These are phyloP conservation scores for Bombus superbus DNA, from an alignment of 1,140 invertebrate genomes.

Conservation along the genomic window DNA sequence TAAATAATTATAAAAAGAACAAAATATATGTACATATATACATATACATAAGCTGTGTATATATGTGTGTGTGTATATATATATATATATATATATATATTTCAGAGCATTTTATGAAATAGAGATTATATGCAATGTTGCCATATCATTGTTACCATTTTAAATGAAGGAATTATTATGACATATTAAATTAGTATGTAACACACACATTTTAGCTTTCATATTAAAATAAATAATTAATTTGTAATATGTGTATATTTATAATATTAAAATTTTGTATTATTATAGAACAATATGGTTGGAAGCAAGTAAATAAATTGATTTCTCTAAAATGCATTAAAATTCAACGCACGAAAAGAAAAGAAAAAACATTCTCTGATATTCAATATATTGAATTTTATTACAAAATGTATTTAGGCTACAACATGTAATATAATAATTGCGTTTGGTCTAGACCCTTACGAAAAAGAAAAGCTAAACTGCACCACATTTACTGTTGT, in stretches of 20 bases:
- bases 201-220: background rate
- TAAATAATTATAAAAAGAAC: background rate
- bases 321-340: background rate
- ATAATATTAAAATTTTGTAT: slow-evolving; percentile 23
- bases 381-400: slow-evolving; percentile 82
- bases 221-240: slow-evolving; percentile 4
- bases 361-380: slow-evolving; percentile 33
- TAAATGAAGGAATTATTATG: background rate
- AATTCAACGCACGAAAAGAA: background rate
- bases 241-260: slow-evolving; percentile 17
- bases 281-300: background rate
- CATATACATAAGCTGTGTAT: background rate
- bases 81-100: background rate
- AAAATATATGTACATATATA: background rate
- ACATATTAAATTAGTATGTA: background rate
- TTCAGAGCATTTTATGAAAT: slow-evolving; percentile 10
- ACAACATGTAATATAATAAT: slow-evolving; percentile 83
- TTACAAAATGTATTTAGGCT: slow-evolving; percentile 83
- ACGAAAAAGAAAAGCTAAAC: slow-evolving; percentile 79
- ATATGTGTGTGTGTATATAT: background rate
- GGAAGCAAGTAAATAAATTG: slow-evolving; percentile 10
- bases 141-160: slow-evolving; percentile 8
- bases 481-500: slow-evolving; percentile 75
- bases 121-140: background rate
- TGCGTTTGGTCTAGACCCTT: slow-evolving; percentile 82